Evolutionary conservation across 1,140 invertebrate species (phyloP), one percentile per base, ranked within the genome.

Genomic region (Hylyphantes graminicola): DNA sequence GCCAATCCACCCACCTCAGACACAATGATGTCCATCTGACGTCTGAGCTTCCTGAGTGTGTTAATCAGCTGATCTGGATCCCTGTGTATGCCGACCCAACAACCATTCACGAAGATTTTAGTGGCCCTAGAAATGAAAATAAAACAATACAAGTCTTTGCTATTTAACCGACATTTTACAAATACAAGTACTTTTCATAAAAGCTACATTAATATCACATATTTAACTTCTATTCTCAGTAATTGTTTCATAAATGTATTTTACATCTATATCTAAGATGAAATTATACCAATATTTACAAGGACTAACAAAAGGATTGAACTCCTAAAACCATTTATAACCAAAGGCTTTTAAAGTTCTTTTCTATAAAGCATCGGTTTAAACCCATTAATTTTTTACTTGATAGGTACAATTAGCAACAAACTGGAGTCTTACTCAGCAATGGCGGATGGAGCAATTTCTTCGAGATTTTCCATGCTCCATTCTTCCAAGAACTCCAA

Each of bases 391-490:
- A 67, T n/a, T 5, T 67, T 67, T 19, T 67, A 17, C 17, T 13
- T 21, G 35, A n/a, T n/a, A n/a, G n/a, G 35, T 21, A 67, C 17
- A n/a, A n/a, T 15, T 21, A 21, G 2, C 6, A 54, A 51, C 3
- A 51, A 8, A 48, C 4, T 11, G 54, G 54, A 64, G 35, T 11
- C 82, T 77, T 73, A 85, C 82, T 98, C 96, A 15, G 95, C 95
- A 88, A 98, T 98, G 3, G 96, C 96, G 54, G 96, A 97, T 0
- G 97, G 96, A 1, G 96, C 96, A 87, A 98, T 98, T 92, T 99
- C 97, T 91, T 99, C 98, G 65, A 99, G 91, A 90, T 99, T 99
- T 91, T 99, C 98, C 98, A 99, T 99, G 79, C 96, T 98, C 98
- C 98, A 99, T 90, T 99, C 98, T 89, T 99, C 98, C 92, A 99